These are phyloP conservation scores for Psettodes erumei DNA, from an alignment of 2,113 vertebrate species.

Conservation along the genomic window DNA sequence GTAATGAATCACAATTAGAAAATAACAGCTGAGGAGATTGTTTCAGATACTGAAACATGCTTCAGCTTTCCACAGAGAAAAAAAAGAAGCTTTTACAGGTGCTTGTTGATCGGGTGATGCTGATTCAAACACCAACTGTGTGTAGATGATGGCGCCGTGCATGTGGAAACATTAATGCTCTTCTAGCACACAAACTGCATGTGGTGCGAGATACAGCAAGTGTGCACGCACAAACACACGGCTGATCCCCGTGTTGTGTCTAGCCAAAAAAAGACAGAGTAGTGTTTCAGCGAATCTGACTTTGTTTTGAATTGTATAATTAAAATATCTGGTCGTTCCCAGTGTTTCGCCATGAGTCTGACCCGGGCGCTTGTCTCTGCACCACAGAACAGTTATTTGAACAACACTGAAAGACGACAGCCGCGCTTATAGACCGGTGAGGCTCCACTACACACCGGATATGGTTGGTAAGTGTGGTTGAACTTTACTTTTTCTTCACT, in stretches of 20 bases:
- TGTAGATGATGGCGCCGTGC: no score
- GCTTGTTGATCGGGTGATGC: not conserved
- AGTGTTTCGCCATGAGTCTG: not conserved
- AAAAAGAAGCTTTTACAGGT: not conserved
- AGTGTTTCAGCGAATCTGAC: constrained; percentile 29
- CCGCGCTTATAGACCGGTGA: not conserved
- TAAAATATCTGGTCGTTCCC: not conserved
- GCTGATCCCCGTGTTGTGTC: constrained; percentile 65
- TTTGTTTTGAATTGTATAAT: constrained; percentile 18
- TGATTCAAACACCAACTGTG: no score
- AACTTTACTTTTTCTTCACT: not conserved
- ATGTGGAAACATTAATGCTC: constrained; percentile 2
- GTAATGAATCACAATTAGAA: not conserved
- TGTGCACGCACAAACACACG: constrained; percentile 9
- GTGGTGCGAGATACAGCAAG: constrained; percentile 18
- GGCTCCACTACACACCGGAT: not conserved
- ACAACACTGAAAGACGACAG: not conserved
- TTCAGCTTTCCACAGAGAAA: not conserved
- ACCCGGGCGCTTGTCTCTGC: not conserved
- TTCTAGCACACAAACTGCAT: constrained; percentile 45
- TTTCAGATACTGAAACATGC: not conserved
- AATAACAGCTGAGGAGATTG: no score
- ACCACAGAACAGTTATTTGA: not conserved
- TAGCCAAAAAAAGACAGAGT: constrained; percentile 44
- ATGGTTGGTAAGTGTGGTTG: not conserved